These are phyloP conservation scores for Volucella bombylans DNA, from an alignment of 2,888 invertebrate species.

Conservation along the genomic window DNA sequence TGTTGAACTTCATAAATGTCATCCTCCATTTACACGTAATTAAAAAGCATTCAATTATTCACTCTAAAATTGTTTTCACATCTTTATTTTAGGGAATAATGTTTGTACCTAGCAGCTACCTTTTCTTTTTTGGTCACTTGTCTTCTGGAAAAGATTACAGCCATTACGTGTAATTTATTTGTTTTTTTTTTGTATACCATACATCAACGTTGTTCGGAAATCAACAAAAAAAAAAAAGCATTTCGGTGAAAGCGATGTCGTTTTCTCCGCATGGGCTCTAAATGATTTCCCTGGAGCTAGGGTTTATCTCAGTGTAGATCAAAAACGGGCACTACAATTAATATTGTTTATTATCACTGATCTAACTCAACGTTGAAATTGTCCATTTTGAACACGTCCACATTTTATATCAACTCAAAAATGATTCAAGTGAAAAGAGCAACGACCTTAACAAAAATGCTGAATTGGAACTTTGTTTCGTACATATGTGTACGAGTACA, in stretches of 20 bases:
- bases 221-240: background rate
- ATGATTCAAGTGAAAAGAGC: conserved; percentile 47
- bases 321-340: conserved; percentile 65
- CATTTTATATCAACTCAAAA: conserved; percentile 39
- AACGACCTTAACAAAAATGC: conserved; percentile 44
- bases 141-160: conserved; percentile 28
- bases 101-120: background rate
- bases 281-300: conserved; percentile 49
- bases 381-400: conserved; percentile 51
- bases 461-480: too few relatives aligned
- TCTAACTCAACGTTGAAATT: conserved; percentile 49
- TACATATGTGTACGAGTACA: too few relatives aligned
- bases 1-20: conserved; percentile 40
- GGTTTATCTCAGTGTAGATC: conserved; percentile 59
- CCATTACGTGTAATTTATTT: conserved; percentile 59
- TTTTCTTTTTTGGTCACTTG: conserved; percentile 20
- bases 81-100: conserved; percentile 2
- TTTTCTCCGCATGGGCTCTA: conserved; percentile 55
- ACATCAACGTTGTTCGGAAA: conserved; percentile 5
- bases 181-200: conserved; percentile 23
- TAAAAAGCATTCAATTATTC: conserved; percentile 66
- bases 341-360: conserved; percentile 61
- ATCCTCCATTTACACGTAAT: conserved; percentile 60
- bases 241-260: conserved; percentile 44
- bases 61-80: conserved; percentile 48